Conservation (phyloP, 2,888 invertebrate species). For the Nasonia oneida region DNA sequence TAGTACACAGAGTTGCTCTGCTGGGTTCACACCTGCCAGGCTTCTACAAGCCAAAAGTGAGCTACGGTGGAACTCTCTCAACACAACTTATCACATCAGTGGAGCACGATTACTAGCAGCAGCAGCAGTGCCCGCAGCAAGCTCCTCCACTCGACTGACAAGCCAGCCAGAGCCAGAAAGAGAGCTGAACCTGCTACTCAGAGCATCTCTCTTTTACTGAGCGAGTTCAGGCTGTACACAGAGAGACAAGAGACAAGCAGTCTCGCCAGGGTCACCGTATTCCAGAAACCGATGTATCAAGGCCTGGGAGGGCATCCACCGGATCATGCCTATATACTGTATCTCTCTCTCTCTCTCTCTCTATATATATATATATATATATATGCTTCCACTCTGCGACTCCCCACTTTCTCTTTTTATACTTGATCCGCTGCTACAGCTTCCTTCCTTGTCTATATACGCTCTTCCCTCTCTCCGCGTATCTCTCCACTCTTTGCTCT, state of each 20-base stretch:
- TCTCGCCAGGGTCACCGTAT: slow-evolving; percentile 59
- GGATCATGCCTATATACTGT: slow-evolving; percentile 17
- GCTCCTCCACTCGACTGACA: slow-evolving; percentile 34
- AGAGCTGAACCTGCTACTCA: slow-evolving; percentile 28
- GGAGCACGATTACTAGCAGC: slow-evolving; percentile 13
- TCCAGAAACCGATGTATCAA: slow-evolving; percentile 57
- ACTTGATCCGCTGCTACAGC: background rate
- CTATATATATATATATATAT: background rate
- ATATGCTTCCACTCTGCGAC: background rate
- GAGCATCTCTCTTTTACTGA: slow-evolving; percentile 10
- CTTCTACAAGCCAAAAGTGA: background rate
- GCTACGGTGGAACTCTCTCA: background rate
- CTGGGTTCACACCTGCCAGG: background rate
- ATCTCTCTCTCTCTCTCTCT: background rate
- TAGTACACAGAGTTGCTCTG: background rate
- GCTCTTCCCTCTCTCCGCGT: background rate
- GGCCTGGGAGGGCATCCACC: slow-evolving; percentile 51
- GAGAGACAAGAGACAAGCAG: slow-evolving; percentile 25
- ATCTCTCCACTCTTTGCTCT: too few species aligned
- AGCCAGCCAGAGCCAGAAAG: slow-evolving; percentile 25
- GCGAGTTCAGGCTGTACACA: background rate
- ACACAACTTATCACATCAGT: background rate
- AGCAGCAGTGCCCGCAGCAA: slow-evolving; percentile 3
- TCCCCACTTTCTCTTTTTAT: slow-evolving; percentile 1
- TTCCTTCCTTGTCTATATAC: slow-evolving; percentile 15